Evolutionary conservation across 1,140 invertebrate genomes (phyloP).

Genomic region (Listronotus bonariensis): DNA sequence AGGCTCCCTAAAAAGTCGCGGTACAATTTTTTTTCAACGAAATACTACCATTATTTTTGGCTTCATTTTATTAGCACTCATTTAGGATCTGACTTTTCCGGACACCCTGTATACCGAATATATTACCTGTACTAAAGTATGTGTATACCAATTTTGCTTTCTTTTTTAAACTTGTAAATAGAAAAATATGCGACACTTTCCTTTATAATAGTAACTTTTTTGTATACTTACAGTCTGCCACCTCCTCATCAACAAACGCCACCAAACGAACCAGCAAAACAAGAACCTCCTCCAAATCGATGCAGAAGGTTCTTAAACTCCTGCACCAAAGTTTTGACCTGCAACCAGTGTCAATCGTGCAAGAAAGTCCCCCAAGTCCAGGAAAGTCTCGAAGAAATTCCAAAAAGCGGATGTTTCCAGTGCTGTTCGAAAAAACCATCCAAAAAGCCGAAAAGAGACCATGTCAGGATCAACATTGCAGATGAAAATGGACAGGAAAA

Average conservation of each 20-base stretch:
- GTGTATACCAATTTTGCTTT: too few species aligned
- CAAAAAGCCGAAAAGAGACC: constrained; percentile 6
- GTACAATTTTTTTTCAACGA: too few species aligned
- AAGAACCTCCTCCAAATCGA: constrained; percentile 22
- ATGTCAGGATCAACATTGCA: constrained; percentile 44
- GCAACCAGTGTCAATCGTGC: constrained; percentile 38
- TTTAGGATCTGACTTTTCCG: too few species aligned
- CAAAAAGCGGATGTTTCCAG: constrained; percentile 26
- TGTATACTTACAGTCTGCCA: constrained; percentile 43
- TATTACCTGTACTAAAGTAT: too few species aligned
- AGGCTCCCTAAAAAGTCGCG: too few species aligned
- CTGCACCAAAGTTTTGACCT: constrained; percentile 43
- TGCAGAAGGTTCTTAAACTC: constrained; percentile 46
- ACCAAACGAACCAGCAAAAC: constrained; percentile 38
- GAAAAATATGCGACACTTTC: too few species aligned
- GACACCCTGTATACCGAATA: too few species aligned
- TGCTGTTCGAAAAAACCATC: background rate
- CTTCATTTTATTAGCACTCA: too few species aligned
- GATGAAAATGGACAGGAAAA: constrained; percentile 39
- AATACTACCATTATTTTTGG: too few species aligned
- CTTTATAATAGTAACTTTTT: too few species aligned
- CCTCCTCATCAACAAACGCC: constrained; percentile 37
- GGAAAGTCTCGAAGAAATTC: constrained; percentile 19
- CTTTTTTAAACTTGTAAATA: too few species aligned
- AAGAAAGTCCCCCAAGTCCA: constrained; percentile 18